Percentiles rank a stretch among this genome's conserved stretches.
Conservation (phyloP, 2,797 vertebrate species). For the Lacerta agilis region DNA sequence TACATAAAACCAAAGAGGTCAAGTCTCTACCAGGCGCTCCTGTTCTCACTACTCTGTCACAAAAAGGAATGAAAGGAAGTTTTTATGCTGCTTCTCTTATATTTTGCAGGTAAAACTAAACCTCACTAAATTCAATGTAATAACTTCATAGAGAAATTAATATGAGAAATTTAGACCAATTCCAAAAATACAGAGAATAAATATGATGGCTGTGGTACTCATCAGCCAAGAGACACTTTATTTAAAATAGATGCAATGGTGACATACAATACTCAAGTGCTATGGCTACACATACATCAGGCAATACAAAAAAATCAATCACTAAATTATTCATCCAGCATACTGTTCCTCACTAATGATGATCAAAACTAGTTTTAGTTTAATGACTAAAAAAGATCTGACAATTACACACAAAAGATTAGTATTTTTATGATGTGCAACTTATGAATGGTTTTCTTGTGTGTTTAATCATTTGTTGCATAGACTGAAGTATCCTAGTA, state of each 20-base stretch:
- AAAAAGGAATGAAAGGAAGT: too few species aligned
- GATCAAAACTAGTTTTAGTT: slow-evolving; percentile 2
- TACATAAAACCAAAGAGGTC: background rate
- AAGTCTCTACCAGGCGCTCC: background rate
- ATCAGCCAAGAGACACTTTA: background rate
- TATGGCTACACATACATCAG: background rate
- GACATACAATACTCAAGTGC: background rate
- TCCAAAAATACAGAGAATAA: background rate
- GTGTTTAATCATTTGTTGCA: slow-evolving; percentile 3
- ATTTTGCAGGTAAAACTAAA: background rate
- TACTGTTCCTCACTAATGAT: background rate
- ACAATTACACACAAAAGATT: slow-evolving; percentile 2
- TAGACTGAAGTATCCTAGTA: background rate
- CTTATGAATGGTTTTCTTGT: background rate
- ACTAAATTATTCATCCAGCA: slow-evolving; percentile 15
- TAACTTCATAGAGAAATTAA: background rate
- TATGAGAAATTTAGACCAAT: background rate
- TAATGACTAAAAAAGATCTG: background rate
- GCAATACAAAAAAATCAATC: background rate
- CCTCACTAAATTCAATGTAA: background rate
- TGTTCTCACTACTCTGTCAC: background rate
- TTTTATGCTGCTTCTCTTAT: background rate
- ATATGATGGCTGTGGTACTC: too few species aligned
- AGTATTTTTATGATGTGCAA: background rate
- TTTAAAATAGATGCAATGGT: background rate